A percentile compares a stretch with the other conserved stretches of the same genome.
phyloP scores from a whole-genome alignment of 2,888 invertebrate genomes.

The Drosophila bunnanda region DNA sequence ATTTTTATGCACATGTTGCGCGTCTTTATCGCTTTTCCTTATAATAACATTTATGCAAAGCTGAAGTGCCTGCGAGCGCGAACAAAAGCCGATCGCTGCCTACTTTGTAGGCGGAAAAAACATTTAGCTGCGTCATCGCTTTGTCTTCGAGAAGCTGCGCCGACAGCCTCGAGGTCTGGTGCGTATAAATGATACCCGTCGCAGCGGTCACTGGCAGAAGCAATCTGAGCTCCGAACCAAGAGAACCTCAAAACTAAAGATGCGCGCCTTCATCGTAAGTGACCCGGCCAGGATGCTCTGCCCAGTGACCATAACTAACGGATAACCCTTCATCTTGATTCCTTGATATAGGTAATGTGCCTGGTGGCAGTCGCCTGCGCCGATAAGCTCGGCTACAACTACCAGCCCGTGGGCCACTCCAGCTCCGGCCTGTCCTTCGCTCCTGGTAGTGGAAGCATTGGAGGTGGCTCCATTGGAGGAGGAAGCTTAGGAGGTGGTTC shows the following conservation, averaged over 20 bases:
- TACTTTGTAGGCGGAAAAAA: slow-evolving; percentile 75
- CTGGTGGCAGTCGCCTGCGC: slow-evolving; percentile 76
- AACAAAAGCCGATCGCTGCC: slow-evolving; percentile 64
- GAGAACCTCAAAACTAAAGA: slow-evolving; percentile 64
- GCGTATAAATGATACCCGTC: slow-evolving; percentile 72
- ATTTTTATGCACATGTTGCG: slow-evolving; percentile 67
- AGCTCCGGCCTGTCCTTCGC: slow-evolving; percentile 69
- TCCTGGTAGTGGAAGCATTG: slow-evolving; percentile 61
- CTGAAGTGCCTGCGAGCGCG: slow-evolving; percentile 51
- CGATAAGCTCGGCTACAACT: slow-evolving; percentile 81
- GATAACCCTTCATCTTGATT: slow-evolving; percentile 8
- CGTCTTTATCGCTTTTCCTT: slow-evolving; percentile 71
- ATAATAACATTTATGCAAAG: slow-evolving; percentile 78
- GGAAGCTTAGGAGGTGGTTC: slow-evolving; percentile 29
- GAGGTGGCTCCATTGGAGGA: slow-evolving; percentile 37
- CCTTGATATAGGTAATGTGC: slow-evolving; percentile 73
- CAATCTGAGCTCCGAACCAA: slow-evolving; percentile 63
- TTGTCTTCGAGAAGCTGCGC: slow-evolving; percentile 67
- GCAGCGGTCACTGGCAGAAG: slow-evolving; percentile 58
- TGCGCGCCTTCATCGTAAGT: slow-evolving; percentile 76
- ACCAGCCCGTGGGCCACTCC: slow-evolving; percentile 77
- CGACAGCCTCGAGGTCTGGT: slow-evolving; percentile 70
- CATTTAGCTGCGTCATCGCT: slow-evolving; percentile 61
- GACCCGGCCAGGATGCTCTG: background rate
- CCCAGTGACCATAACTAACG: slow-evolving; percentile 19